phyloP scores from a whole-genome alignment of 2,888 invertebrate species.

The Agrochola circellaris region DNA sequence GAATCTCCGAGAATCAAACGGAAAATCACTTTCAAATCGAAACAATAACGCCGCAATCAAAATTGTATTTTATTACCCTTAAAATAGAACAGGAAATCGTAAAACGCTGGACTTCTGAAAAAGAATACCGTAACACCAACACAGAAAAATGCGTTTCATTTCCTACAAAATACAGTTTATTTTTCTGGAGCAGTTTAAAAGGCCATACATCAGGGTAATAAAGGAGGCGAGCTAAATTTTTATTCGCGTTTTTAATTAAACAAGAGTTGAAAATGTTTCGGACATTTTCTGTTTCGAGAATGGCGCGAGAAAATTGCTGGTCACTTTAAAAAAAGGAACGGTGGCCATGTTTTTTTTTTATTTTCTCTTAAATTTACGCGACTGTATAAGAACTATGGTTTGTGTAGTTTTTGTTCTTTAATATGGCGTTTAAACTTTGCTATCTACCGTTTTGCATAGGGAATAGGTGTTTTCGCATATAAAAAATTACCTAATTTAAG shows the following conservation, averaged over 20 bases:
- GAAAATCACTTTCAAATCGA: constrained; percentile 68
- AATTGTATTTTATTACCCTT: constrained; percentile 84
- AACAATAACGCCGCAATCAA: constrained; percentile 78
- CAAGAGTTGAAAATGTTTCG: constrained; percentile 79
- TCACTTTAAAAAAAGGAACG: constrained; percentile 59
- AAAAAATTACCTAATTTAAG: neutral
- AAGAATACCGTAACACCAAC: constrained; percentile 65
- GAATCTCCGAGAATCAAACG: constrained; percentile 46
- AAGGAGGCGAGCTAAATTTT: constrained; percentile 83
- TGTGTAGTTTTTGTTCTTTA: constrained; percentile 11
- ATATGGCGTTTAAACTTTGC: neutral
- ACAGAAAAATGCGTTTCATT: constrained; percentile 60
- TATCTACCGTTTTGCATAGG: neutral
- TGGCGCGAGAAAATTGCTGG: constrained; percentile 67
- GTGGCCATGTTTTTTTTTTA: constrained; percentile 51
- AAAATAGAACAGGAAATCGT: constrained; percentile 88
- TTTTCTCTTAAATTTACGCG: constrained; percentile 44
- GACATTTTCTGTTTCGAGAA: constrained; percentile 83
- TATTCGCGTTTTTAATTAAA: constrained; percentile 90
- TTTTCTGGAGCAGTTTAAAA: constrained; percentile 68
- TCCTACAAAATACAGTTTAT: constrained; percentile 66
- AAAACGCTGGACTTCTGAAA: constrained; percentile 81
- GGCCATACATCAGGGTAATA: constrained; percentile 87
- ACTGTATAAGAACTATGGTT: constrained; percentile 27
- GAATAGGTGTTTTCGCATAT: neutral